phyloP scores from a whole-genome alignment of 2,113 vertebrate genomes.

The Apus apus region DNA sequence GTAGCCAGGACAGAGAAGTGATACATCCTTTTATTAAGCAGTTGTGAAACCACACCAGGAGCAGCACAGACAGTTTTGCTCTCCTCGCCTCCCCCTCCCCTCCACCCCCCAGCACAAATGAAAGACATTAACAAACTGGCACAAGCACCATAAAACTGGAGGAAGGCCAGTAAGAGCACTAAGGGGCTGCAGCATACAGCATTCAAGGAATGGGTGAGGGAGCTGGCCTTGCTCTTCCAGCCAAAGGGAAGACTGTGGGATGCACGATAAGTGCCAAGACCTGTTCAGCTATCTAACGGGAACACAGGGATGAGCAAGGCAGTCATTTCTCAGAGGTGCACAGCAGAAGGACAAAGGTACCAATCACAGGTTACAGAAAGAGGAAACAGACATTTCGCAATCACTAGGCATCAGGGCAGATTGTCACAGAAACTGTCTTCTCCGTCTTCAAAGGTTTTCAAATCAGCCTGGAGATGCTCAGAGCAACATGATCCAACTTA shows the following conservation, averaged over 20 bases:
- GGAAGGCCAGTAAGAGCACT: not conserved
- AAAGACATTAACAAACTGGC: not conserved
- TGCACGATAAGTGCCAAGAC: accelerated
- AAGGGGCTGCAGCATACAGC: not conserved
- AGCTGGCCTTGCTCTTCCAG: not conserved
- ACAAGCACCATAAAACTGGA: not conserved
- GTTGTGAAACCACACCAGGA: not conserved
- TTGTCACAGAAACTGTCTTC: not conserved
- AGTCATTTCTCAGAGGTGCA: not conserved
- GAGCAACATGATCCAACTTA: not conserved
- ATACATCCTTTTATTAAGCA: not conserved
- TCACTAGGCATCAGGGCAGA: not conserved
- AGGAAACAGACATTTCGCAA: not conserved
- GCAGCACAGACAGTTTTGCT: not conserved
- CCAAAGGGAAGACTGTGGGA: not conserved
- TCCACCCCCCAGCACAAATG: not conserved
- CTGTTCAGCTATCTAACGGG: not conserved
- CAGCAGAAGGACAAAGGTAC: not conserved
- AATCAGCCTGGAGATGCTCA: not conserved
- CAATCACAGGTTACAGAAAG: not conserved
- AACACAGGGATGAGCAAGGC: not conserved
- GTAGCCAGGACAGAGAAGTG: not conserved
- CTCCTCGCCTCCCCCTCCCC: too few relatives aligned
- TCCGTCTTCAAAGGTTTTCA: not conserved
- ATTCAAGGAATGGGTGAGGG: not conserved